Base-by-base conservation (phyloP, 2,888 invertebrate species). In the Cryptus viduatorius region DNA sequence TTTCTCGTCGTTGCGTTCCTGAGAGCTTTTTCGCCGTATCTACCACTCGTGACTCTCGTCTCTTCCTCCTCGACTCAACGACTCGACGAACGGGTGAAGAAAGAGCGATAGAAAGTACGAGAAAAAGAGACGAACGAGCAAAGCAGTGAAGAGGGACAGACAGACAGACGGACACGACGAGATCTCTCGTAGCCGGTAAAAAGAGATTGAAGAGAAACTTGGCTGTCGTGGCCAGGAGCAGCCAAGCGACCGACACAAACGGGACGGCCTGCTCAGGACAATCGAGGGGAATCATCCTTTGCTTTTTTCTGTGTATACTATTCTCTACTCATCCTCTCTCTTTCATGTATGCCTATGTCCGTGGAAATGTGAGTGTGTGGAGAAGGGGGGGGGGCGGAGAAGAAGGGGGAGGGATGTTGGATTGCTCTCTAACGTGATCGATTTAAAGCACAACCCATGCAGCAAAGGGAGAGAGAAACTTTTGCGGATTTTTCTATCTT, bases 281-380 rank as follows among this genome's bases (percentile, higher is more conserved):
- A 76, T 83, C 79, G 65, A 71, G 75, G 76, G 16, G 65, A 71
- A 76, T 71, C 69, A 71, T 65, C 73, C 68, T 64, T 75, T 48
- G 5, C 71, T 64, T 79, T 68, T 56, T 53, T 14, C 14, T 42
- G 56, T 44, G 16, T 37, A 31, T n/a, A 19, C 44, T 67, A 42
- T 46, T 53, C 8, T 14, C 24, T 31, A 59, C 44, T 29, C 44
- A 16, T 77, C 56, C 12, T 29, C n/a, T 14, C 24, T 61, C 29
- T 73, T 16, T 56, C 42, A 14, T 37, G 10, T n/a, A 31, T 16
- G 12, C 19, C n/a, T 29, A 53, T 56, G 4, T 56, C 37, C 24
- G 16, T 42, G 16, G 37, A 16, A 10, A 10, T 29, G 16, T 61
- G 4, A n/a, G 12, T 61, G 73, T 31, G 24, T 16, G 42, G 0